Evolutionary conservation across 2,113 vertebrate species (phyloP), one percentile per base, ranked within the genome.

Genomic region (Zingel zingel): DNA sequence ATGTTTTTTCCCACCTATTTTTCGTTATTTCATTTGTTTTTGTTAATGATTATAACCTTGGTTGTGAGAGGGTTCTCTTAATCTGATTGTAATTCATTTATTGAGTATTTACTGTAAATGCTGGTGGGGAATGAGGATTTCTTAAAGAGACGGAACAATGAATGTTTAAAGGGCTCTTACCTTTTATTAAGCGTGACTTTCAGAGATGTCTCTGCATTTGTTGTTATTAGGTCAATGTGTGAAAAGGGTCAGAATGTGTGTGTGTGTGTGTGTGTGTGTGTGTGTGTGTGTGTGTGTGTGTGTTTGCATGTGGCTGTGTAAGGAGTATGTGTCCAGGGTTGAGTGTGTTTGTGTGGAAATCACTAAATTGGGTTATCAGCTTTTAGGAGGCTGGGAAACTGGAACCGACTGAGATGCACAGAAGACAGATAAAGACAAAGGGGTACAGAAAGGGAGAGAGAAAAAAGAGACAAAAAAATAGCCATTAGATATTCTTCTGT

Each of bases 381-480:
- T 86, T 21, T 74, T 79, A 72, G 84, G 86, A 63, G 84, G 86
- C 85, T 92, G 88, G 91, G 91, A 94, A 93, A 90, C 86, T 87
- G 83, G 79, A 87, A 77, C 77, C 72, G 77, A 30, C 53, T 27
- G 16, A 89, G 90, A 91, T 86, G 79, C 51, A 79, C 53, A 71
- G 58, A 86, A 58, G 72, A 77, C 64, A 74, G 88, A 92, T 87
- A 89, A 92, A 90, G 74, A 81, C 74, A 70, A 83, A 72, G 78
- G 53, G 75, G 78, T 70, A 61, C 76, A 72, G 54, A 79, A 45
- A 74, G 67, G 59, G 69, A 69, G 62, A 64, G 57, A 48, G 12
- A 67, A 5, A 61, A 77, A 56, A 16, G 45, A 51, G 10, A 58
- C 9, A 30, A 25, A 73, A 18, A 58, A 23, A 50, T 67, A 16